Evolutionary conservation across 2,888 invertebrate species (phyloP).

Genomic region (Hyposoter didymator): DNA sequence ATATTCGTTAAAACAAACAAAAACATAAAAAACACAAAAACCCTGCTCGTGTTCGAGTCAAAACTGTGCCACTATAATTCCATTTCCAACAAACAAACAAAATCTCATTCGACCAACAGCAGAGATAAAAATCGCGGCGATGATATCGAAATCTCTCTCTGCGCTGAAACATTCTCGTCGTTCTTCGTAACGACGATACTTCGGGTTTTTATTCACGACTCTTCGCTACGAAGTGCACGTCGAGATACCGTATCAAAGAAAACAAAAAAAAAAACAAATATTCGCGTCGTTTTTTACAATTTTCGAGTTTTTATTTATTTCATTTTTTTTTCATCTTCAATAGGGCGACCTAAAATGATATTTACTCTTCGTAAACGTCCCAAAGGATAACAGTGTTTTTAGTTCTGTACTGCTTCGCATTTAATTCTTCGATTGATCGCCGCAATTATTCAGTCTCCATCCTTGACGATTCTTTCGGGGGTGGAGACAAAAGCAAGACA

Average conservation of each 20-base stretch:
- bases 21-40: slow-evolving; percentile 23
- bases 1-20: slow-evolving; percentile 72
- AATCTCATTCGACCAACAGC: slow-evolving; percentile 41
- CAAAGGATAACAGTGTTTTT: slow-evolving; percentile 17
- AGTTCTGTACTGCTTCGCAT: slow-evolving; percentile 9
- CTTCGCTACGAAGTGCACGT: slow-evolving; percentile 27
- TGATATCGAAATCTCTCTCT: slow-evolving; percentile 21
- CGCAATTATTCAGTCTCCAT: slow-evolving; percentile 68
- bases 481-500: slow-evolving; percentile 34
- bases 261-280: slow-evolving; percentile 8
- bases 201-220: slow-evolving; percentile 23
- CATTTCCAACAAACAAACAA: slow-evolving; percentile 18
- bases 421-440: slow-evolving; percentile 56
- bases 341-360: slow-evolving; percentile 33
- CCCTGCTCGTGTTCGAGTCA: slow-evolving; percentile 31
- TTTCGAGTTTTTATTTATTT: background rate
- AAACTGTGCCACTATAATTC: slow-evolving; percentile 25
- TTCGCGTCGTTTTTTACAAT: background rate
- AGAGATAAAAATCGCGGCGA: slow-evolving; percentile 44
- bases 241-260: slow-evolving; percentile 23
- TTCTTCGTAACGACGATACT: slow-evolving; percentile 21
- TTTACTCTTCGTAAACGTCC: slow-evolving; percentile 58
- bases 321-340: background rate
- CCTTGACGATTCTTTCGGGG: slow-evolving; percentile 24
- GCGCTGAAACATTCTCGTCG: slow-evolving; percentile 37